Evolutionary conservation across 2,113 vertebrate species (phyloP).

Genomic region (Corythoichthys intestinalis): DNA sequence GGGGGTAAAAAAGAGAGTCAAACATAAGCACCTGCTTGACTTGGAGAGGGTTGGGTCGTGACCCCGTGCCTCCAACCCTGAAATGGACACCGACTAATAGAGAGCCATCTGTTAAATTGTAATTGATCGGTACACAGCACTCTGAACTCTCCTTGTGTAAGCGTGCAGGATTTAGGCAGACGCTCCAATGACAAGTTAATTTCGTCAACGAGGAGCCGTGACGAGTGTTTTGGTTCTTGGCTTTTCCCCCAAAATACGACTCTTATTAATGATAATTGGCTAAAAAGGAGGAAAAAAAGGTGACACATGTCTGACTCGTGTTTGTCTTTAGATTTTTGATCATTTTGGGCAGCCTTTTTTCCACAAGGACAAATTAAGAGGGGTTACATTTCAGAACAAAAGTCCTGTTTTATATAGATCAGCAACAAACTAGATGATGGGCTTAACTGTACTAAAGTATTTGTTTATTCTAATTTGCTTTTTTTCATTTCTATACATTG

Average conservation of each 20-base stretch:
- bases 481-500: too few relatives aligned
- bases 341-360: conserved; percentile 56
- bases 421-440: background rate
- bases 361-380: conserved; percentile 57
- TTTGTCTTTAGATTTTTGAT: conserved; percentile 66
- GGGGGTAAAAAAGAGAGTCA: conserved; percentile 47
- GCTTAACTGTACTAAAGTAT: background rate
- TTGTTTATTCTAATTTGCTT: background rate
- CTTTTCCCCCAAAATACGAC: conserved; percentile 44
- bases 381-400: conserved; percentile 30
- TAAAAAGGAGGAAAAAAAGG: conserved; percentile 29
- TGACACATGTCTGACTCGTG: conserved; percentile 67
- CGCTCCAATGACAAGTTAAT: conserved; percentile 79
- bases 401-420: conserved; percentile 36
- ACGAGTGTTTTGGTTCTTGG: conserved; percentile 58
- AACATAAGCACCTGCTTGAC: conserved; percentile 75
- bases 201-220: conserved; percentile 67
- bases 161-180: conserved; percentile 76
- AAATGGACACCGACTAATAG: conserved; percentile 72
- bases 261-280: conserved; percentile 71
- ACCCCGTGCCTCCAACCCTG: conserved; percentile 70
- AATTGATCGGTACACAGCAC: conserved; percentile 77
- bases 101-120: conserved; percentile 72
- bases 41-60: conserved; percentile 51
- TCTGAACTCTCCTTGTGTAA: conserved; percentile 65